A percentile compares a stretch with the other conserved stretches of the same genome.
Conservation (phyloP, 1,140 invertebrate genomes). For the Philotrypesis tridentata region DNA sequence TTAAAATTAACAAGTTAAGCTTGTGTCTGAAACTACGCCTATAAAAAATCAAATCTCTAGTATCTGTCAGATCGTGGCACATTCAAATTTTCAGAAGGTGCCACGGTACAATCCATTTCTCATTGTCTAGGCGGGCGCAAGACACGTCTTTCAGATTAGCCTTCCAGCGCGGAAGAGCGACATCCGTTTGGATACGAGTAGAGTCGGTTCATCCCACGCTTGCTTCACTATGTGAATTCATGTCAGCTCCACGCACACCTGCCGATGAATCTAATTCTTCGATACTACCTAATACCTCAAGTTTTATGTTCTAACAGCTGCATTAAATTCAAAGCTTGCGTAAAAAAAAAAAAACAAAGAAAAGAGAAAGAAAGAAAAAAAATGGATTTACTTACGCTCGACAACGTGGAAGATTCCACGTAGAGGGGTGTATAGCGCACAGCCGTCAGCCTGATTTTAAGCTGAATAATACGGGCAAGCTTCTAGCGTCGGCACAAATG, state of each 20-base stretch:
- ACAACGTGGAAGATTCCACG: not conserved
- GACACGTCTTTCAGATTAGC: conserved; percentile 13
- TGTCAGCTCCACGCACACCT: no score
- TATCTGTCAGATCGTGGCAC: not conserved
- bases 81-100: not conserved
- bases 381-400: not conserved
- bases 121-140: not conserved
- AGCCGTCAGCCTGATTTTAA: not conserved
- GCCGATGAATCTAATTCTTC: no score
- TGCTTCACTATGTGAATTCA: not conserved
- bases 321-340: no score
- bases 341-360: no score
- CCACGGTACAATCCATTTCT: conserved; percentile 2
- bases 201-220: not conserved
- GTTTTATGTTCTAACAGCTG: no score
- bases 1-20: no score
- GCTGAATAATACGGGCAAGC: not conserved
- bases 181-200: not conserved
- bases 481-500: not conserved
- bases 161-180: not conserved
- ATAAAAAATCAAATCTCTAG: not conserved
- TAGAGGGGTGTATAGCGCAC: not conserved
- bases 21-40: not conserved
- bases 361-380: not conserved
- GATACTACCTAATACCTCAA: not conserved